phyloP scores from a whole-genome alignment of 2,888 invertebrate genomes.

The Drosophila anceps region DNA sequence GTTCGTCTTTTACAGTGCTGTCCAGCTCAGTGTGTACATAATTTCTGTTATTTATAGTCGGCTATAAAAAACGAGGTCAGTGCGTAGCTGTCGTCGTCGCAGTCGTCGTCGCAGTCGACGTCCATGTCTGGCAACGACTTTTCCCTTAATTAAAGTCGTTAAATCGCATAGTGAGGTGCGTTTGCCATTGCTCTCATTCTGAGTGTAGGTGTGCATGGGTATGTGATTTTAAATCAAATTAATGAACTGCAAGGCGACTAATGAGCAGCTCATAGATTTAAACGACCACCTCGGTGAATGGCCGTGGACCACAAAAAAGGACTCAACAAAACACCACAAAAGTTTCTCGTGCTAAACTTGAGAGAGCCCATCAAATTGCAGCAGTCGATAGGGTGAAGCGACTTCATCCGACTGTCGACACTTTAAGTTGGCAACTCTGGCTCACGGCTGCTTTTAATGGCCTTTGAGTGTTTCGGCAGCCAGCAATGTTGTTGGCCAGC shows the following conservation, averaged over 20 bases:
- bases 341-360: background rate
- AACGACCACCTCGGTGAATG: slow-evolving; percentile 38
- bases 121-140: slow-evolving; percentile 58
- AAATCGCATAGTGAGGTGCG: slow-evolving; percentile 52
- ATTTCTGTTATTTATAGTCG: slow-evolving; percentile 77
- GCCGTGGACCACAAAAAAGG: slow-evolving; percentile 19
- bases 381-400: background rate
- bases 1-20: slow-evolving; percentile 35
- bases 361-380: background rate
- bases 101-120: slow-evolving; percentile 45
- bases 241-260: slow-evolving; percentile 64
- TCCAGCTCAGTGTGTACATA: slow-evolving; percentile 72
- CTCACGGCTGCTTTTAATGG: slow-evolving; percentile 42
- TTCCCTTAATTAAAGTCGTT: slow-evolving; percentile 76
- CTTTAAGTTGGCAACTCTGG: slow-evolving; percentile 15
- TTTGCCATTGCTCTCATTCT: slow-evolving; percentile 2
- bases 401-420: background rate
- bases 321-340: slow-evolving; percentile 8
- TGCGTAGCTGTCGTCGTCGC: slow-evolving; percentile 59
- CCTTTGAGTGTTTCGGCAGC: slow-evolving; percentile 32
- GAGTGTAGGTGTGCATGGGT: slow-evolving; percentile 1
- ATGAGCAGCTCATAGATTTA: slow-evolving; percentile 72
- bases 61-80: slow-evolving; percentile 76
- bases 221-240: slow-evolving; percentile 65
- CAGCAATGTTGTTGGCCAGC: slow-evolving; percentile 41